A percentile compares a stretch with the other conserved stretches of the same genome.
Conservation (phyloP, 2,797 vertebrate genomes). For the Thamnophis elegans region DNA sequence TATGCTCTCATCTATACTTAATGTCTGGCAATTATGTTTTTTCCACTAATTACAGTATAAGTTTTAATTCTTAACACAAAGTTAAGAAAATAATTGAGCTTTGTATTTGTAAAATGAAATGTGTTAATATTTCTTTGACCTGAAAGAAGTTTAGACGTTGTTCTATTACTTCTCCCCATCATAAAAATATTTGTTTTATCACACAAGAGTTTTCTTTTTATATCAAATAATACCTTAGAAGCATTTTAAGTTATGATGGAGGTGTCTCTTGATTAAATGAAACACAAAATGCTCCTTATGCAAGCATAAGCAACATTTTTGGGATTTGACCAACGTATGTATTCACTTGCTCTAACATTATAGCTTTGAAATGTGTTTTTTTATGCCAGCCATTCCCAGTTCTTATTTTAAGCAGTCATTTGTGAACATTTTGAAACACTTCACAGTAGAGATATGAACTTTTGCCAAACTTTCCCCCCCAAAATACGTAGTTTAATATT, state of each 20-base stretch:
- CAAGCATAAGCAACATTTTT: neutral
- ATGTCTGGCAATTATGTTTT: neutral
- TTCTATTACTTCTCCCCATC: neutral
- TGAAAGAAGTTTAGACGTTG: neutral
- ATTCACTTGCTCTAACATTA: neutral
- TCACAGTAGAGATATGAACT: neutral
- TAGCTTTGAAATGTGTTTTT: neutral
- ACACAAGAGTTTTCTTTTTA: neutral
- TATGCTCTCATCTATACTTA: conserved; percentile 15
- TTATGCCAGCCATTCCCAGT: neutral
- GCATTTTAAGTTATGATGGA: neutral
- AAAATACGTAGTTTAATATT: neutral
- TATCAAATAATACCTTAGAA: neutral
- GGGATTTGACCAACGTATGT: neutral
- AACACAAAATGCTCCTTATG: neutral
- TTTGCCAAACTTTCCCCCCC: conserved; percentile 10
- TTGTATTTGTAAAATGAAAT: neutral
- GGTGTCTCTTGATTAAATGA: neutral
- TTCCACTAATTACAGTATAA: neutral
- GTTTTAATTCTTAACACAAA: neutral
- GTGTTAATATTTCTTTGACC: neutral
- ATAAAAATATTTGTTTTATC: neutral
- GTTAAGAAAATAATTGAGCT: neutral
- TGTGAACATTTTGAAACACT: neutral
- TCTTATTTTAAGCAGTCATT: neutral